Evolutionary conservation across 1,140 invertebrate species (phyloP), one percentile per base, ranked within the genome.

Genomic region (Sycobia sp.): DNA sequence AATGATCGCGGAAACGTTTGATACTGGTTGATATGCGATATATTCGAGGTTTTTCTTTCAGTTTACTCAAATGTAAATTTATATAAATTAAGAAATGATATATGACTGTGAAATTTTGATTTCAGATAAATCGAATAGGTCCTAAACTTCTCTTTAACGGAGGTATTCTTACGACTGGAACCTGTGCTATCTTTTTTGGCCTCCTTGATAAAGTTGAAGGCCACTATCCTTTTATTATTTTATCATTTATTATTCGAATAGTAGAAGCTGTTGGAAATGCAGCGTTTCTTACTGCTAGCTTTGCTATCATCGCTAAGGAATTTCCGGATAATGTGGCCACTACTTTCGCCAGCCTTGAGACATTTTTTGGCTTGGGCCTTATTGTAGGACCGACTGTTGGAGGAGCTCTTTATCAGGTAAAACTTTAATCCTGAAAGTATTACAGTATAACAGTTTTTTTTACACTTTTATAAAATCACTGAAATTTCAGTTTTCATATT

Each of bases 231-330:
- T 98, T 97, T 78, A 93, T 97, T 67, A 85, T 88, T 10, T 82
- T 95, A 50, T 94, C 93, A 63, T 95, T 97, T 76, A 69, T 89
- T 1, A 91, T 96, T 55, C 84, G 96, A 63, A 92, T 94, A 62
- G 77, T 95, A n/a, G 95, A 97, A 80, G 96, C 94, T 0, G 82
- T 95, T 80, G 95, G 94, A 22, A 93, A 94, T 72, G 94, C 95
- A 0, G 93, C 93, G 3, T 96, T 96, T 80, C 83, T 96, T 2
- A 97, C 94, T 2, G 92, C 94, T 1, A 90, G 90, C 68, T 97
- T 96, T 81, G 92, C 94, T 1, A 94, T 97, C 53, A 92, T 96
- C 46, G 94, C 95, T n/a, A 91, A 91, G 76, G 92, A 95, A 80
- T 97, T 97, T 83, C 93, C 94, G 0, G 84, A 93, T 56, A 90